Percentiles rank a stretch among this genome's conserved stretches.
phyloP scores from a whole-genome alignment of 2,888 invertebrate genomes.

The Hipparchia semele region DNA sequence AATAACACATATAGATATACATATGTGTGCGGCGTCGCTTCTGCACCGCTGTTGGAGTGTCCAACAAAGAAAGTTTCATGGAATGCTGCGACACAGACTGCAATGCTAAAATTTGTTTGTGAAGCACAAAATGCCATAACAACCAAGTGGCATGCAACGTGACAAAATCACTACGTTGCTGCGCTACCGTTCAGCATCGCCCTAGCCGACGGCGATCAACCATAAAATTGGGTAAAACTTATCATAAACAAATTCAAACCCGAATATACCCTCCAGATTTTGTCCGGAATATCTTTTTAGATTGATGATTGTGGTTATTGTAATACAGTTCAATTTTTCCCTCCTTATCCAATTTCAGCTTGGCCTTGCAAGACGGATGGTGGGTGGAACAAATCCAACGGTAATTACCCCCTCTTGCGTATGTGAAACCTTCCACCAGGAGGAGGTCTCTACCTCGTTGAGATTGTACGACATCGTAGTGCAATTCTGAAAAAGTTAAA shows the following conservation, averaged over 20 bases:
- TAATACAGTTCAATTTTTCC: conserved; percentile 43
- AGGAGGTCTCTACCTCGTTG: conserved; percentile 49
- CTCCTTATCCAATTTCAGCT: conserved; percentile 44
- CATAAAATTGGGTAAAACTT: background rate
- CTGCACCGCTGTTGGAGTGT: too few relatives aligned
- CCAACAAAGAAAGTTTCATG: too few relatives aligned
- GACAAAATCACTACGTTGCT: too few relatives aligned
- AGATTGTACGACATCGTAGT: conserved; percentile 48
- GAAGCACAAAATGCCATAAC: too few relatives aligned
- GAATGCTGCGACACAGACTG: too few relatives aligned
- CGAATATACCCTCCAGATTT: conserved; percentile 31
- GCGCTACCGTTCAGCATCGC: too few relatives aligned
- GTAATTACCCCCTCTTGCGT: conserved; percentile 39
- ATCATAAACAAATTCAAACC: background rate
- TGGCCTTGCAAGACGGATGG: conserved; percentile 47
- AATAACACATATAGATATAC: too few relatives aligned
- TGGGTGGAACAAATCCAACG: conserved; percentile 56
- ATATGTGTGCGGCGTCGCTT: too few relatives aligned
- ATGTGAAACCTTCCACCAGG: conserved; percentile 49
- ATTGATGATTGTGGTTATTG: conserved; percentile 48
- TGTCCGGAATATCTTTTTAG: conserved; percentile 43
- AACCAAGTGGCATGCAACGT: too few relatives aligned
- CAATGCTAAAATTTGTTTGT: too few relatives aligned
- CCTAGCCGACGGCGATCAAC: too few relatives aligned
- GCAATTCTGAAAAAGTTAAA: conserved; percentile 25